phyloP scores from a whole-genome alignment of 2,888 invertebrate genomes.

The Andricus curvator region DNA sequence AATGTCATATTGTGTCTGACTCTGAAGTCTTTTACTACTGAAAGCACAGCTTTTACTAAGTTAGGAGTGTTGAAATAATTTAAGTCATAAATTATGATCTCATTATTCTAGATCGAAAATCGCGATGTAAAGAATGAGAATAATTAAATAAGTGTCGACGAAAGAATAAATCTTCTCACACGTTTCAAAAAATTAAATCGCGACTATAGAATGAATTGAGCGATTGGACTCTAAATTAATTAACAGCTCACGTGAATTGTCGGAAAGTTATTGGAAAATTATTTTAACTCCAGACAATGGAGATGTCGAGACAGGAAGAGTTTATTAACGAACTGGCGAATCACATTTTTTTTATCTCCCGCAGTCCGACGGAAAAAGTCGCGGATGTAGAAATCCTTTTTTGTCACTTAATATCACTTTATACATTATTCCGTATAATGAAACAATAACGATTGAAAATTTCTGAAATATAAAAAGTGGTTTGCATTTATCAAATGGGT shows the following conservation, averaged over 20 bases:
- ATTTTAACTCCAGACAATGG: slow-evolving; percentile 31
- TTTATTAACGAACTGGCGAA: slow-evolving; percentile 10
- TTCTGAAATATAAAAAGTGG: background rate
- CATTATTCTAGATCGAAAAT: too few relatives aligned
- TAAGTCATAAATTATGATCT: too few relatives aligned
- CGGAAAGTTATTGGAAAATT: slow-evolving; percentile 32
- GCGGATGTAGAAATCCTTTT: background rate
- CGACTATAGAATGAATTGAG: slow-evolving; percentile 6
- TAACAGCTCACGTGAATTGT: background rate
- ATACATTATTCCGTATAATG: background rate
- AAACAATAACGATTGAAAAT: background rate
- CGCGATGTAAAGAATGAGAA: background rate
- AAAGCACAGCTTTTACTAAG: background rate
- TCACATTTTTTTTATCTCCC: slow-evolving; percentile 18
- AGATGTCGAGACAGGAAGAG: slow-evolving; percentile 1
- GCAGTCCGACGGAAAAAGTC: slow-evolving; percentile 30
- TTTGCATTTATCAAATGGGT: background rate
- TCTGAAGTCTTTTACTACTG: background rate
- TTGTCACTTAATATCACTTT: slow-evolving; percentile 11
- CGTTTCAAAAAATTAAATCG: background rate
- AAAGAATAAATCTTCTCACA: background rate
- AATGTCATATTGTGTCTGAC: background rate
- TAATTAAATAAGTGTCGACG: background rate
- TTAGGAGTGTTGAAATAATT: too few relatives aligned
- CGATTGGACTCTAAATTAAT: slow-evolving; percentile 8